Evolutionary conservation across 2,113 vertebrate genomes (phyloP), one percentile per base, ranked within the genome.

Genomic region (Grantiella picta): DNA sequence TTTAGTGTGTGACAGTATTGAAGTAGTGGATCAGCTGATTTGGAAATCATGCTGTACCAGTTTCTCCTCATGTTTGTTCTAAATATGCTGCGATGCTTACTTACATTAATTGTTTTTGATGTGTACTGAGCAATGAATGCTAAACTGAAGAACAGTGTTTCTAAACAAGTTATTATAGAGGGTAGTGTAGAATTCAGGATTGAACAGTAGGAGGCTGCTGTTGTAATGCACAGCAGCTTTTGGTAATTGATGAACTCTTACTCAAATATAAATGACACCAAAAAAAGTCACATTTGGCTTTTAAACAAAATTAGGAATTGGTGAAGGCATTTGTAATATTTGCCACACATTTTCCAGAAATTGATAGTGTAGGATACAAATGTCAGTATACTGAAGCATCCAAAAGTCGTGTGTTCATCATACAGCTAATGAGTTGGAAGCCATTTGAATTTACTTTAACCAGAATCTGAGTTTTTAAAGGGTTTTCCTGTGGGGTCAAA

Each of bases 381-480:
- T 44, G 45, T 45, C 42, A n/a, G 44, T 22, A 79, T 45, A n/a
- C 61, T 76, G 90, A 87, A 60, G 44, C 0, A 0, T 9, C 20
- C 31, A 50, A 22, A 76, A 68, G 59, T 45, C 0, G 0, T 33
- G 18, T 82, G 33, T 56, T 10, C 3, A 0, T 47, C 14, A 3
- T 10, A 3, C 42, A 53, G 27, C 44, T 54, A 10, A 24, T 6
- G 27, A 52, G 12, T 31, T 86, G 33, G 87, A 87, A 76, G 47
- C 29, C 11, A 5, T 71, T 59, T 52, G 44, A 56, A 31, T 73
- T 90, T 53, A 28, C 42, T 52, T 82, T 25, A 19, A n/a, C 17
- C 49, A 45, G 61, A 89, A 72, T 59, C 53, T n/a, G 82, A 49
- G 24, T 40, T 86, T 72, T 66, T 54, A 25, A 31, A 69, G 40